phyloP scores from a whole-genome alignment of 2,113 vertebrate genomes.

The Phalacrocorax aristotelis region DNA sequence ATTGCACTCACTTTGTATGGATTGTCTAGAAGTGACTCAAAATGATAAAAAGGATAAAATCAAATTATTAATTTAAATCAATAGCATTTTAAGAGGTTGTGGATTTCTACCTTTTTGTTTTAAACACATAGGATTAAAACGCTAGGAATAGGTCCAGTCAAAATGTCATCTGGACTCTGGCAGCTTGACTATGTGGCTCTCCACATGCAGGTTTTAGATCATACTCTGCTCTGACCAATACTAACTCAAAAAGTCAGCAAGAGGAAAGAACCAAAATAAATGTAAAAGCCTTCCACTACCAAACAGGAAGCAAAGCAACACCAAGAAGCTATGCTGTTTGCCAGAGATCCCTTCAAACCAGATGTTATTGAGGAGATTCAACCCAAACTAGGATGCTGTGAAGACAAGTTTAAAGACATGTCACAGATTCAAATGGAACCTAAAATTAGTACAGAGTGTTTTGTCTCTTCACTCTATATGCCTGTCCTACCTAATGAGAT shows the following conservation, averaged over 20 bases:
- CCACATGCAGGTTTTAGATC: neutral
- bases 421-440: neutral
- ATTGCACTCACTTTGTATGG: neutral
- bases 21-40: neutral
- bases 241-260: neutral
- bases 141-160: neutral
- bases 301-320: conserved; percentile 2
- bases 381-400: neutral
- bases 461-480: conserved; percentile 2
- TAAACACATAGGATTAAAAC: neutral
- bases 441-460: conserved; percentile 33
- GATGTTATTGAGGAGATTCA: neutral
- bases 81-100: neutral
- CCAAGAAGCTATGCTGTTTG: neutral
- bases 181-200: neutral
- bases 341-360: neutral
- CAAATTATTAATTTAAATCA: neutral
- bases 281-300: neutral
- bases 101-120: neutral
- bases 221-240: neutral
- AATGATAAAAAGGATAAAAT: neutral
- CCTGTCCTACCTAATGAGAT: conserved; percentile 32
- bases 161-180: neutral
- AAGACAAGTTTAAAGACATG: neutral
- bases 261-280: neutral